A percentile compares a stretch with the other conserved stretches of the same genome.
phyloP scores from a whole-genome alignment of 23 tunicate species.

The Phallusia fumigata region DNA sequence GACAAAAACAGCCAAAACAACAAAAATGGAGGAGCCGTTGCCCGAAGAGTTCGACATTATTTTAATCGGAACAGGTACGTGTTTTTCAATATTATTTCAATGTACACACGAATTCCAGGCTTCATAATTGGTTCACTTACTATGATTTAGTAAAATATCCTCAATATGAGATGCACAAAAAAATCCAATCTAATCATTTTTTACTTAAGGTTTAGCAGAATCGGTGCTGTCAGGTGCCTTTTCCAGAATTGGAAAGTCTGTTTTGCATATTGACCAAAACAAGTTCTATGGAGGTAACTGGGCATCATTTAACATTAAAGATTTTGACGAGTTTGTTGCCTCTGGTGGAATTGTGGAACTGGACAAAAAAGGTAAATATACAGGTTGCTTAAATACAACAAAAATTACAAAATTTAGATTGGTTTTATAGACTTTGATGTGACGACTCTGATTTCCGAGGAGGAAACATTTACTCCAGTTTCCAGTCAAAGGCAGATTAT shows the following conservation, averaged over 20 bases:
- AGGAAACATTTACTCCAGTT: neutral
- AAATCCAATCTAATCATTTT: neutral
- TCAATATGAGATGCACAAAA: too few relatives aligned
- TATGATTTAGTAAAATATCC: too few relatives aligned
- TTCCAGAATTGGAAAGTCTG: conserved; percentile 69
- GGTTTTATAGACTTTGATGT: conserved; percentile 16
- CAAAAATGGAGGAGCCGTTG: conserved; percentile 58
- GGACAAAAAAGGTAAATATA: neutral
- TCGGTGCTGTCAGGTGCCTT: conserved; percentile 94
- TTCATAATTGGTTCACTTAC: too few relatives aligned
- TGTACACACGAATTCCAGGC: too few relatives aligned
- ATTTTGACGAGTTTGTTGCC: conserved; percentile 46
- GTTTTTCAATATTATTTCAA: too few relatives aligned
- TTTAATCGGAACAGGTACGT: conserved; percentile 74
- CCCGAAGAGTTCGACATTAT: conserved; percentile 80
- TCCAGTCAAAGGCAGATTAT: neutral
- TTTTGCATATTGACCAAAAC: conserved; percentile 75
- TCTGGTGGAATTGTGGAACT: neutral
- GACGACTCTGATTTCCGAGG: neutral
- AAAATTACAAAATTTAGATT: neutral
- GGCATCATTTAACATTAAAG: conserved; percentile 82
- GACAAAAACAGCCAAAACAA: neutral
- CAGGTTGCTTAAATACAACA: neutral
- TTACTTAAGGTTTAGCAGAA: conserved; percentile 57
- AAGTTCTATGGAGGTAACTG: conserved; percentile 84